Evolutionary conservation across 2,888 invertebrate genomes (phyloP).

Genomic region (Brachypterus glaber): DNA sequence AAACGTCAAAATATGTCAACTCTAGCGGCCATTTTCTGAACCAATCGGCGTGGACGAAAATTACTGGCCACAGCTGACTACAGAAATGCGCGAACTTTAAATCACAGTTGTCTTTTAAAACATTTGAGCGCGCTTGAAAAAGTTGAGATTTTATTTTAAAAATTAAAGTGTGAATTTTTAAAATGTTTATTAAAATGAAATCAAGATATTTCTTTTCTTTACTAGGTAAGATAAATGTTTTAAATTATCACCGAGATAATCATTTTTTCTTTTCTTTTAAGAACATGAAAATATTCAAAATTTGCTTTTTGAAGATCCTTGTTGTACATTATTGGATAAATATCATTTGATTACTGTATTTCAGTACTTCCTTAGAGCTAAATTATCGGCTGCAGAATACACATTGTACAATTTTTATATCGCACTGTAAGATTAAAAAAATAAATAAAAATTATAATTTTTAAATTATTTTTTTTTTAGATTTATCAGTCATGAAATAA

Average conservation of each 20-base stretch:
- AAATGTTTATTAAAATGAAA: slow-evolving; percentile 20
- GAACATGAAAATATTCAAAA: slow-evolving; percentile 36
- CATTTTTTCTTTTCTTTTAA: slow-evolving; percentile 23
- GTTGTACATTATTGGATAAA: slow-evolving; percentile 45
- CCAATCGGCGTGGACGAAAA: slow-evolving; percentile 20
- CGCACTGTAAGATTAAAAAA: slow-evolving; percentile 42
- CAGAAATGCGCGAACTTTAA: slow-evolving; percentile 9
- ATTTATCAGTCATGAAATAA: slow-evolving; percentile 48
- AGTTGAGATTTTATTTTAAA: not conserved
- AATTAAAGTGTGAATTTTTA: too few species aligned
- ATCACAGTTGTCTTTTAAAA: too few species aligned
- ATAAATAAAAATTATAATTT: slow-evolving; percentile 4
- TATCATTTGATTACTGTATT: slow-evolving; percentile 49
- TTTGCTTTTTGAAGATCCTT: slow-evolving; percentile 42
- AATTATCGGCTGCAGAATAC: slow-evolving; percentile 40
- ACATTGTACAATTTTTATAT: slow-evolving; percentile 45
- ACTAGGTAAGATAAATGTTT: too few species aligned
- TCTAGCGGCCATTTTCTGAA: slow-evolving; percentile 15
- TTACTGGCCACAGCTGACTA: slow-evolving; percentile 18
- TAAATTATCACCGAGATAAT: slow-evolving; percentile 3
- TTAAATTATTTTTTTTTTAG: slow-evolving; percentile 26
- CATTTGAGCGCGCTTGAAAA: not conserved
- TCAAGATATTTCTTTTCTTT: slow-evolving; percentile 17
- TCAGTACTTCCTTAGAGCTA: slow-evolving; percentile 47
- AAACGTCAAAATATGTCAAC: slow-evolving; percentile 11